These are phyloP conservation scores for Okapia johnstoni DNA, from an alignment of 2,113 vertebrate genomes.

Conservation along the genomic window DNA sequence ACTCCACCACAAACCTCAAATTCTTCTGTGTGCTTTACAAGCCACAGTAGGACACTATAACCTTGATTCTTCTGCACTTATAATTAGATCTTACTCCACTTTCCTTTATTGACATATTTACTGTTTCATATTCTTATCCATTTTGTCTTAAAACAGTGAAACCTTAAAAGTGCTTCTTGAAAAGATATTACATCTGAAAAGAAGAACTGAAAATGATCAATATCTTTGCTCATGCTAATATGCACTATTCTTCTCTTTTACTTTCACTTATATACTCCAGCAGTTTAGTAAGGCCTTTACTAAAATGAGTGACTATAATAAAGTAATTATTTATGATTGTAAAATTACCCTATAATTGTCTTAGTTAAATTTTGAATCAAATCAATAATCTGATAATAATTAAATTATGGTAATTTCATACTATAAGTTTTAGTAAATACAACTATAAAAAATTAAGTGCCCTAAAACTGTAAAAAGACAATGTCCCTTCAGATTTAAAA, in stretches of 20 bases:
- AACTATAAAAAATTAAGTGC: background rate
- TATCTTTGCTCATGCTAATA: background rate
- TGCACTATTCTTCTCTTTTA: background rate
- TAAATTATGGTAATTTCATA: background rate
- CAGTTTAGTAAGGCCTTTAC: background rate
- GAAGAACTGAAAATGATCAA: background rate
- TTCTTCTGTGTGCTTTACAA: conserved; percentile 1
- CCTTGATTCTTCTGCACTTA: background rate
- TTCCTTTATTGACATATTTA: background rate
- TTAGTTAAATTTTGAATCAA: background rate
- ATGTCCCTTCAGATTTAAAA: background rate
- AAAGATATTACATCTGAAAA: background rate
- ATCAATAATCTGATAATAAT: background rate
- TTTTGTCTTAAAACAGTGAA: background rate
- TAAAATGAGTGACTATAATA: background rate
- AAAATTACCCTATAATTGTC: background rate
- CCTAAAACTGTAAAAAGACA: background rate
- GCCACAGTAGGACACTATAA: background rate
- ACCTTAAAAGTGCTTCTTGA: background rate
- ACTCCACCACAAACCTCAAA: background rate
- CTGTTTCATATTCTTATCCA: background rate
- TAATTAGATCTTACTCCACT: background rate
- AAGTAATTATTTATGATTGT: background rate
- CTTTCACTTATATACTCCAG: background rate
- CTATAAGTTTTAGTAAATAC: background rate